Base-by-base conservation (phyloP, 2,797 vertebrate species). In the Holocentrus rufus region DNA sequence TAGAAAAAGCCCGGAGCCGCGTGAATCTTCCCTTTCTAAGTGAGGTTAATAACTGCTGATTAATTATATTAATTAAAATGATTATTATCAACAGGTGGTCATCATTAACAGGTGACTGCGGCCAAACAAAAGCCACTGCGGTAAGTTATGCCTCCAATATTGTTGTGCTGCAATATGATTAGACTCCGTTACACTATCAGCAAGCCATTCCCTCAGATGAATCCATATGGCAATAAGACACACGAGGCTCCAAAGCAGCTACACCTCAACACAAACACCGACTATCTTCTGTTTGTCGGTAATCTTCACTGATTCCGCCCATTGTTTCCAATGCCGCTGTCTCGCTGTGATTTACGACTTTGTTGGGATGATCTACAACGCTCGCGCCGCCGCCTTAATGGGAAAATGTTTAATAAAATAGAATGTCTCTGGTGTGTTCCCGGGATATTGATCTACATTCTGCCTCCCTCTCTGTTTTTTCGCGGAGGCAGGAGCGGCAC, bases 361-460 rank as follows among this genome's bases (percentile, higher is more conserved):
- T 81, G 87, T 92, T 86, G 81, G 81, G 79, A 90, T 93, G 90
- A 93, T 92, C 83, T 81, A 88, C 88, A 90, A 83, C 4, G 22
- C 79, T 84, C 23, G 68, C 76, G 53, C 87, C 68, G 56, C 74
- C 67, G 63, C 85, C 88, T 90, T 93, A 93, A 93, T 92, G 86
- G 90, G 88, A 93, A 90, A 92, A 90, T 87, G 83, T 92, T 93
- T 92, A 93, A 93, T 94, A 92, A 93, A 93, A 91, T 87, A 87
- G 90, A 92, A 87, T 76, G 90, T 92, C 92, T 92, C 87, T 87
- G 87, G 89, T 90, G 89, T 85, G 82, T 86, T 88, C 74, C 80
- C 62, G 56, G 83, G 82, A 85, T 92, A 93, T 91, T 92, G 90
- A 93, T 93, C 89, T 90, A 82, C 81, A 85, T 84, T 68, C 82